Conservation (phyloP, 2,797 vertebrate species). For the Momotus momota region DNA sequence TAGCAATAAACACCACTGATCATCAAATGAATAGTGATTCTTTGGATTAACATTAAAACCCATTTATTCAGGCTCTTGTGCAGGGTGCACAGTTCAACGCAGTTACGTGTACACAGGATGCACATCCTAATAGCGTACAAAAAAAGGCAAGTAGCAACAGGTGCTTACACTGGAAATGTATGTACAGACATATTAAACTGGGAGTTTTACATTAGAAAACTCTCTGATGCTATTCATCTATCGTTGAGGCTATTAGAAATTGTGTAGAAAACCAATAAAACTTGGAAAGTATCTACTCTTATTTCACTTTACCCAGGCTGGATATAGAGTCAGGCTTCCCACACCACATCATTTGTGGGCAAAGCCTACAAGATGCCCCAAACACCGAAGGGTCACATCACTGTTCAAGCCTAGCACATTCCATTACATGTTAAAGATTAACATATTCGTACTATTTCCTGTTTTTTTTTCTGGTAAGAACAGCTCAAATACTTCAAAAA, state of each 20-base stretch:
- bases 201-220: slow-evolving; percentile 55
- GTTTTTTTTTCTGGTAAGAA: not conserved
- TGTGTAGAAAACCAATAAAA: slow-evolving; percentile 67
- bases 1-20: not conserved
- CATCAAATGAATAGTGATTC: slow-evolving; percentile 15
- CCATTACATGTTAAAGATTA: slow-evolving; percentile 18
- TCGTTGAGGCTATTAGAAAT: slow-evolving; percentile 27
- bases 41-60: slow-evolving; percentile 25
- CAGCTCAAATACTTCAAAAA: slow-evolving; percentile 29
- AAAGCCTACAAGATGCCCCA: slow-evolving; percentile 32
- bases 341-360: not conserved
- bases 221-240: not conserved
- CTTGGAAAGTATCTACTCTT: slow-evolving; percentile 39
- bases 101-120: slow-evolving; percentile 51
- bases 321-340: slow-evolving; percentile 48
- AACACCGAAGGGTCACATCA: not conserved
- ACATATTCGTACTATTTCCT: not conserved
- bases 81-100: slow-evolving; percentile 33
- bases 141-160: slow-evolving; percentile 17
- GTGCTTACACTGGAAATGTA: slow-evolving; percentile 27
- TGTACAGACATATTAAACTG: slow-evolving; percentile 18
- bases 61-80: slow-evolving; percentile 80
- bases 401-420: not conserved
- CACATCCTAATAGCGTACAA: slow-evolving; percentile 41
- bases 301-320: not conserved